A percentile compares a stretch with the other conserved stretches of the same genome.
These are phyloP conservation scores for Schizothorax lantsangensis DNA, from an alignment of 2,797 vertebrate genomes.

Conservation along the genomic window DNA sequence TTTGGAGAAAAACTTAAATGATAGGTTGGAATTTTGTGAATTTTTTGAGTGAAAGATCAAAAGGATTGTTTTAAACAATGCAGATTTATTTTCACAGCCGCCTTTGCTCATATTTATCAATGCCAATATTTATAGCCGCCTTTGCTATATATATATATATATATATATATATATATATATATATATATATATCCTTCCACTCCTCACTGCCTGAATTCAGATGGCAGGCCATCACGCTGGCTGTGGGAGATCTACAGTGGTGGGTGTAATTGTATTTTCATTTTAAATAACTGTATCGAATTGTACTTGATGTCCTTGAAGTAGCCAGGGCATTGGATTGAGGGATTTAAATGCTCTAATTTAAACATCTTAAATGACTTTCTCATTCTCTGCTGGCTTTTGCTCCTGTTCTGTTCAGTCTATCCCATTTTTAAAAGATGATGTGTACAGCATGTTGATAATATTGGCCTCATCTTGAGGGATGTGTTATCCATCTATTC, in stretches of 20 bases:
- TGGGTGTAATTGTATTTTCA: constrained; percentile 43
- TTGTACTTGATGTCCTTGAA: constrained; percentile 41
- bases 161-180: too few relatives aligned
- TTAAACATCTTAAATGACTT: constrained; percentile 17
- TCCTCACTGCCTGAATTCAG: constrained; percentile 16
- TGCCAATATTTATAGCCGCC: too few relatives aligned
- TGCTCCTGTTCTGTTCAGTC: background rate
- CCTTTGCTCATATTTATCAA: too few relatives aligned
- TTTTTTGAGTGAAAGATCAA: too few relatives aligned
- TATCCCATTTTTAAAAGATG: constrained; percentile 8
- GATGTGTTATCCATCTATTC: background rate
- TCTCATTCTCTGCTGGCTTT: background rate
- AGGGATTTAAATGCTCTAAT: constrained; percentile 32
- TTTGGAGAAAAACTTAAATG: too few relatives aligned
- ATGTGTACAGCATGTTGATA: constrained; percentile 12
- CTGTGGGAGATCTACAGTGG: constrained; percentile 39
- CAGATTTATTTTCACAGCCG: too few relatives aligned
- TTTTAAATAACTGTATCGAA: constrained; percentile 23
- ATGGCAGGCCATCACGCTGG: background rate
- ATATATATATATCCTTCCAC: background rate
- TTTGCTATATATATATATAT: too few relatives aligned
- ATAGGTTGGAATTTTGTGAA: too few relatives aligned
- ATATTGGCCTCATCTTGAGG: background rate
- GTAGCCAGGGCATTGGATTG: constrained; percentile 16
- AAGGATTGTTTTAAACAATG: too few relatives aligned